phyloP scores from a whole-genome alignment of 2,888 invertebrate species.

The Apotomis betuletana region DNA sequence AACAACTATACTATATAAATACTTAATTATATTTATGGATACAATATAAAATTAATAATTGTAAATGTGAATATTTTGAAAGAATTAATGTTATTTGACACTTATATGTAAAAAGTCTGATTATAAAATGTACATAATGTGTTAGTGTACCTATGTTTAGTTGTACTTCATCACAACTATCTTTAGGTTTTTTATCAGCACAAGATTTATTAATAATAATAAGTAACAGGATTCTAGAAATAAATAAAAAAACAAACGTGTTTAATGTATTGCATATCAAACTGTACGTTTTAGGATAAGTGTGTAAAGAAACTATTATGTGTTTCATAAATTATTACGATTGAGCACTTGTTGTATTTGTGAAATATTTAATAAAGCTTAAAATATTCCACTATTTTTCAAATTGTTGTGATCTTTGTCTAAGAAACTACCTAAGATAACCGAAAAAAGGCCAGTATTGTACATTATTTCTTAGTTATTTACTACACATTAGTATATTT shows the following conservation, averaged over 20 bases:
- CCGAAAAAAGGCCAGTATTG: conserved; percentile 26
- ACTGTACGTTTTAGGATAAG: conserved; percentile 24
- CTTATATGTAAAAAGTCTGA: conserved; percentile 73
- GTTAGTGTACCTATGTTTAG: conserved; percentile 20
- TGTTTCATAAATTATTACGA: conserved; percentile 25
- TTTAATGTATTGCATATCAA: conserved; percentile 5
- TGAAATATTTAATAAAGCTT: not conserved
- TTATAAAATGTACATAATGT: conserved; percentile 60
- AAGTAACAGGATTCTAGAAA: conserved; percentile 1
- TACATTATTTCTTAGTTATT: conserved; percentile 8
- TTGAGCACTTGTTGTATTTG: too few species aligned
- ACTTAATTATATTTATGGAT: conserved; percentile 45
- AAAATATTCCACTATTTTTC: not conserved
- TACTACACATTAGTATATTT: not conserved
- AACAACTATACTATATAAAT: conserved; percentile 40
- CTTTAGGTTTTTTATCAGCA: conserved; percentile 15
- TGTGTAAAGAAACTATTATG: conserved; percentile 28
- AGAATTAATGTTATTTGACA: conserved; percentile 43
- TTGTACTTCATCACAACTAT: conserved; percentile 41
- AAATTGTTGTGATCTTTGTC: not conserved
- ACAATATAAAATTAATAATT: conserved; percentile 29
- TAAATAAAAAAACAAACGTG: not conserved
- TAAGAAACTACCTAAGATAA: conserved; percentile 11
- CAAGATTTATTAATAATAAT: conserved; percentile 11
- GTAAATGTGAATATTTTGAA: conserved; percentile 39